Conservation (phyloP, 2,113 vertebrate genomes). For the Anolis sagrei region DNA sequence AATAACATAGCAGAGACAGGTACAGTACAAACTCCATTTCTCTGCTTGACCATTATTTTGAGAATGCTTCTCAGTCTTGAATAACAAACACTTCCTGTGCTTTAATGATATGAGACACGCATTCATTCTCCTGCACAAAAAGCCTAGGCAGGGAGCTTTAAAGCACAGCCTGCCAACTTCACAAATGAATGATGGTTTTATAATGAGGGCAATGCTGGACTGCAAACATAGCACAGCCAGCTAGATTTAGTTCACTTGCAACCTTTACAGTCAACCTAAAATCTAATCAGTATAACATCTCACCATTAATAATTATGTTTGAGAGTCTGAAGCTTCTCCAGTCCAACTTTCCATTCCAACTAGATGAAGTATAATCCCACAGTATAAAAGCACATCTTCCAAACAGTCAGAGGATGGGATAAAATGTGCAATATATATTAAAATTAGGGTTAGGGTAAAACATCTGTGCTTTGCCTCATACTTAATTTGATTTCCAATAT, state of each 20-base stretch:
- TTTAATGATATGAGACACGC: slow-evolving; percentile 41
- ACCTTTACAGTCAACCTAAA: slow-evolving; percentile 44
- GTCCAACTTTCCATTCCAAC: not conserved
- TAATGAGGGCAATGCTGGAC: slow-evolving; percentile 47
- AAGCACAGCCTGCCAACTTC: slow-evolving; percentile 51
- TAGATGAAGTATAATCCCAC: not conserved
- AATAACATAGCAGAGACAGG: not conserved
- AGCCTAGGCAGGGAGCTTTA: slow-evolving; percentile 50
- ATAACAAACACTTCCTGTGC: slow-evolving; percentile 45
- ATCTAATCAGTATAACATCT: slow-evolving; percentile 61
- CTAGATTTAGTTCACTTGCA: slow-evolving; percentile 58
- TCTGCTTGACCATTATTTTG: slow-evolving; percentile 42
- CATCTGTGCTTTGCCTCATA: not conserved
- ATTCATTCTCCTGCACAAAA: slow-evolving; percentile 53
- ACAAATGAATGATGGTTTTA: slow-evolving; percentile 36
- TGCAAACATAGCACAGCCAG: slow-evolving; percentile 45
- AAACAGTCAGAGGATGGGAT: not conserved
- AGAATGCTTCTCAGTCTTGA: slow-evolving; percentile 38
- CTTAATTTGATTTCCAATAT: slow-evolving; percentile 2
- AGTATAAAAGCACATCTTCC: slow-evolving; percentile 29
- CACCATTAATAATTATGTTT: slow-evolving; percentile 52
- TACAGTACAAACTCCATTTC: slow-evolving; percentile 26
- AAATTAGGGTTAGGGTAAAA: not conserved
- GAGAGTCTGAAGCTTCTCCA: slow-evolving; percentile 25
- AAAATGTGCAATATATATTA: not conserved